A percentile compares a stretch with the other conserved stretches of the same genome.
phyloP scores from a whole-genome alignment of 2,888 invertebrate species.

The Hydriomena furcata region DNA sequence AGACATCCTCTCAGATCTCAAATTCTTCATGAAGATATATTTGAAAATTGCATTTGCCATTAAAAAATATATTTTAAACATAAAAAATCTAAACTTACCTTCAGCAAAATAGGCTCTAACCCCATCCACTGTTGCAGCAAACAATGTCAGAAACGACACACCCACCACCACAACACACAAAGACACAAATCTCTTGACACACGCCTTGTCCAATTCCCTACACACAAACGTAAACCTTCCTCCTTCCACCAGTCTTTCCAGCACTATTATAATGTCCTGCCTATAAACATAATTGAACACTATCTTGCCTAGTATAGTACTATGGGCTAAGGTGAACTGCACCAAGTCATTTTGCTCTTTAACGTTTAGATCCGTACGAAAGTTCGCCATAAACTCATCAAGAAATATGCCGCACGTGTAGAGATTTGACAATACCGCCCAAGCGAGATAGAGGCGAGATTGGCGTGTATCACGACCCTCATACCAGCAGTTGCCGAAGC shows the following conservation, averaged over 20 bases:
- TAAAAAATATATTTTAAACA: too few species aligned
- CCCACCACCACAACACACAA: constrained; percentile 36
- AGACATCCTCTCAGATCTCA: too few species aligned
- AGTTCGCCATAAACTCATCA: constrained; percentile 46
- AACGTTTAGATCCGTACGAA: constrained; percentile 45
- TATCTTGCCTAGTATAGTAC: constrained; percentile 47
- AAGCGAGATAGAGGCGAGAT: constrained; percentile 42
- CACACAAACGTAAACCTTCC: constrained; percentile 38
- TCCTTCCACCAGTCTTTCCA: constrained; percentile 52
- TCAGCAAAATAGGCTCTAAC: constrained; percentile 44
- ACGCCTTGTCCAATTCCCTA: constrained; percentile 41
- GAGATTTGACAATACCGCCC: constrained; percentile 45
- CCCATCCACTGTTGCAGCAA: constrained; percentile 40
- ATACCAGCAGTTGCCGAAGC: constrained; percentile 56
- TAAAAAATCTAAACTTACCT: constrained; percentile 48
- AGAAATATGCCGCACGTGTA: constrained; percentile 42
- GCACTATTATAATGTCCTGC: constrained; percentile 41
- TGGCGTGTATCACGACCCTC: constrained; percentile 32
- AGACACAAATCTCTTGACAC: constrained; percentile 43
- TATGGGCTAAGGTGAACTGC: constrained; percentile 51
- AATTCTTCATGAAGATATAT: too few species aligned
- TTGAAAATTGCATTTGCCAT: too few species aligned
- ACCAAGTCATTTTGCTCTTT: constrained; percentile 53
- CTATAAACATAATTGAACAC: constrained; percentile 46
- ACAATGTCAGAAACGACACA: constrained; percentile 40